Conservation (phyloP, 2,888 invertebrate species). For the Liodrosophila aerea region DNA sequence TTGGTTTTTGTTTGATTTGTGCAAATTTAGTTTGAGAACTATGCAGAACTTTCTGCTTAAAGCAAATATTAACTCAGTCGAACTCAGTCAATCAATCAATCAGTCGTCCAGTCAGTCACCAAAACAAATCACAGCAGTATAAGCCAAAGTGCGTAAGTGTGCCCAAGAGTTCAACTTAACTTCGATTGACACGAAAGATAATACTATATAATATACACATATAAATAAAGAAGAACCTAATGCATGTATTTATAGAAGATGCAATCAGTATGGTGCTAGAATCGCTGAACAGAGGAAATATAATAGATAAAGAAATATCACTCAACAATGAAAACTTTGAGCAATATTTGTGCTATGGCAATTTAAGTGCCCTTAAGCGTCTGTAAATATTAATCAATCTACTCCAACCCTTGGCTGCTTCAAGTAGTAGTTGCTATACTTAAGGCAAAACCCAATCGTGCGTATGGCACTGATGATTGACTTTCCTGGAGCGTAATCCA, state of each 20-base stretch:
- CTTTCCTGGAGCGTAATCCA: constrained; percentile 21
- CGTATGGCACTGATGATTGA: constrained; percentile 38
- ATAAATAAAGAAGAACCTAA: constrained; percentile 14
- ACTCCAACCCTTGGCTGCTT: neutral
- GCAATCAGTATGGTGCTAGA: neutral
- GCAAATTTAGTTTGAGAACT: constrained; percentile 47
- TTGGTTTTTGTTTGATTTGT: constrained; percentile 39
- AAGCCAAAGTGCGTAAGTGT: constrained; percentile 24
- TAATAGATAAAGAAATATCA: too few relatives aligned
- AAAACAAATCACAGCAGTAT: constrained; percentile 39
- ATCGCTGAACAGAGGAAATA: too few relatives aligned
- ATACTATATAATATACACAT: constrained; percentile 13
- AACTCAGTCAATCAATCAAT: constrained; percentile 39
- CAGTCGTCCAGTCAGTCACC: constrained; percentile 12
- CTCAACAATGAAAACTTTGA: too few relatives aligned
- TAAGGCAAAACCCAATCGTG: constrained; percentile 6
- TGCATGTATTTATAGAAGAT: constrained; percentile 33
- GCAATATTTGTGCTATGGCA: neutral
- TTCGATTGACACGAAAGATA: constrained; percentile 34
- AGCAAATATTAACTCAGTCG: constrained; percentile 35
- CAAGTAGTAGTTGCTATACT: too few relatives aligned
- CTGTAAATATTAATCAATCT: neutral
- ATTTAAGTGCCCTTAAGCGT: neutral
- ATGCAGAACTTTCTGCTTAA: constrained; percentile 53
- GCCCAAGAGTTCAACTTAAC: constrained; percentile 17